Evolutionary conservation across 2,888 invertebrate species (phyloP).

Genomic region (Sarcophaga rosellei): DNA sequence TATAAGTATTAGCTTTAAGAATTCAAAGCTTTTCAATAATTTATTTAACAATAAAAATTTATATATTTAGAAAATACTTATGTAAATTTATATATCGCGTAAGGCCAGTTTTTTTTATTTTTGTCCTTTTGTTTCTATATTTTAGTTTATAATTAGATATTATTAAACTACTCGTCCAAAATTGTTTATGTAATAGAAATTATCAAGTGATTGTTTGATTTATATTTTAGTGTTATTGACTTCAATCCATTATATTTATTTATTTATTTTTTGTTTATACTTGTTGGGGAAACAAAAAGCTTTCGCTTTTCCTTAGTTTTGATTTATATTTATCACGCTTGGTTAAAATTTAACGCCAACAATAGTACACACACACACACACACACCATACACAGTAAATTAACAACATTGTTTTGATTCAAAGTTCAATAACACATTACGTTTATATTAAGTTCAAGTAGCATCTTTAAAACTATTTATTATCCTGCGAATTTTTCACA

Average conservation of each 20-base stretch:
- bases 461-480: constrained; percentile 1
- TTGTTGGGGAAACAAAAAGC: constrained; percentile 41
- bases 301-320: constrained; percentile 63
- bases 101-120: too few species aligned
- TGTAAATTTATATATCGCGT: too few species aligned
- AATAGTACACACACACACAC: constrained; percentile 1
- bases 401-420: constrained; percentile 33
- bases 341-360: constrained; percentile 61
- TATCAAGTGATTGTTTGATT: constrained; percentile 7
- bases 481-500: not conserved
- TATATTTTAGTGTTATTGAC: constrained; percentile 45
- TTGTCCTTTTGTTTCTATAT: not conserved
- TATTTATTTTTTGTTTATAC: constrained; percentile 15
- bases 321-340: constrained; percentile 65
- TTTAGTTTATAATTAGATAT: not conserved
- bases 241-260: constrained; percentile 4
- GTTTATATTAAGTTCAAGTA: constrained; percentile 37
- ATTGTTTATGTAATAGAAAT: not conserved
- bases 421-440: constrained; percentile 64
- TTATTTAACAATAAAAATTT: too few species aligned
- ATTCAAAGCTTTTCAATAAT: too few species aligned
- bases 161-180: not conserved
- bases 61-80: too few species aligned
- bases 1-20: too few species aligned
- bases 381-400: constrained; percentile 14